These are phyloP conservation scores for Julus scandinavius DNA, from an alignment of 2,888 invertebrate genomes.

Conservation along the genomic window DNA sequence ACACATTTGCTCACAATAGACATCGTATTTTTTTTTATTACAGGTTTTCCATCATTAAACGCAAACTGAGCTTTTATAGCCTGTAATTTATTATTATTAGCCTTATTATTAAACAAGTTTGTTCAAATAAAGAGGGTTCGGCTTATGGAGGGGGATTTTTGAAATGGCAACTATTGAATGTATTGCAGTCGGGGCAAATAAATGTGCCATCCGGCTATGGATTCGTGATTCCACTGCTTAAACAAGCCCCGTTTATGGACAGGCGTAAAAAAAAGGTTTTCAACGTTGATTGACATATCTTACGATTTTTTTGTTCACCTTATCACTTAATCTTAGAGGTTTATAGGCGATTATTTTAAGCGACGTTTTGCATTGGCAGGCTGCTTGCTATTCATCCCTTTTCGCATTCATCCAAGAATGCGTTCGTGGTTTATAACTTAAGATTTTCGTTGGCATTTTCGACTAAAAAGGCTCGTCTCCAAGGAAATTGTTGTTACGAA, in stretches of 20 bases:
- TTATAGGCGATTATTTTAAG: constrained; percentile 39
- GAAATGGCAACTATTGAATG: not conserved
- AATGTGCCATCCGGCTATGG: not conserved
- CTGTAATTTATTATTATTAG: constrained; percentile 37
- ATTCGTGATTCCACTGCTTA: not conserved
- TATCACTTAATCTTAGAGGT: constrained; percentile 21
- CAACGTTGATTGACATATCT: not conserved
- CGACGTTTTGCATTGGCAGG: not conserved
- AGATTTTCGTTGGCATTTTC: not conserved
- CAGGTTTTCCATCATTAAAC: constrained; percentile 36
- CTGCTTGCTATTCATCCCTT: not conserved
- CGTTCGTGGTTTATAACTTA: constrained; percentile 9
- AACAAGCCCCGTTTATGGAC: not conserved
- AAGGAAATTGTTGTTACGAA: not conserved
- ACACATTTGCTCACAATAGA: constrained; percentile 1
- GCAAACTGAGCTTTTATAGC: constrained; percentile 30
- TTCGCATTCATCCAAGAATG: not conserved
- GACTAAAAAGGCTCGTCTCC: not conserved
- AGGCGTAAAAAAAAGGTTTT: not conserved
- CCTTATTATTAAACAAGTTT: constrained; percentile 39
- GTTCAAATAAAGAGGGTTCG: not conserved
- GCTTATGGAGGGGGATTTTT: not conserved
- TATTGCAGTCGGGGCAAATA: not conserved
- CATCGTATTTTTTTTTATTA: constrained; percentile 1
- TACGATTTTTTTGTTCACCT: not conserved